Conservation (phyloP, 2,113 vertebrate species). For the Chrysochloris asiatica region DNA sequence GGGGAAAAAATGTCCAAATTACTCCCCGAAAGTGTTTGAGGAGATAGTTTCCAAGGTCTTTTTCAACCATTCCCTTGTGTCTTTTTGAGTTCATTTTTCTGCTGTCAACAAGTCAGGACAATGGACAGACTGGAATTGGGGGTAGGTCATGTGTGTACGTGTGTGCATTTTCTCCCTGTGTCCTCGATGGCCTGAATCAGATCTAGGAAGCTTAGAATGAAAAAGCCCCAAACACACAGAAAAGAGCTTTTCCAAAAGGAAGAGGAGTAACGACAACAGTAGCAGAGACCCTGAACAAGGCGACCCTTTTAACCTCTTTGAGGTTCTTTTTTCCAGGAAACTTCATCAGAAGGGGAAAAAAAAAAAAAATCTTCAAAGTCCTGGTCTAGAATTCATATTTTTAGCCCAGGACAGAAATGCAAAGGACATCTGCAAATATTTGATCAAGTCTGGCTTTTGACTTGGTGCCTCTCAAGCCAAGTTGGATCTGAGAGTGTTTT, state of each 20-base stretch:
- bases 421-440: neutral
- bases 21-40: neutral
- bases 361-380: neutral
- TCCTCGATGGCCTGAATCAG: neutral
- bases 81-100: neutral
- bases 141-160: too few species aligned
- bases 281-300: rapidly evolving
- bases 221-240: neutral
- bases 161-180: neutral
- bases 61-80: neutral
- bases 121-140: neutral
- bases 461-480: neutral
- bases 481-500: rapidly evolving
- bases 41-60: neutral
- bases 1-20: neutral
- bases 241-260: neutral
- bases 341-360: neutral
- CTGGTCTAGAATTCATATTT: neutral
- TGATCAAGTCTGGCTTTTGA: neutral
- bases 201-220: neutral
- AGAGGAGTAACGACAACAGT: rapidly evolving
- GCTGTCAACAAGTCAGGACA: neutral
- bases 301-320: too few species aligned
- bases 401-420: neutral
- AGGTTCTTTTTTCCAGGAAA: neutral